Conservation (phyloP, 2,797 vertebrate species). For the Chelon auratus region DNA sequence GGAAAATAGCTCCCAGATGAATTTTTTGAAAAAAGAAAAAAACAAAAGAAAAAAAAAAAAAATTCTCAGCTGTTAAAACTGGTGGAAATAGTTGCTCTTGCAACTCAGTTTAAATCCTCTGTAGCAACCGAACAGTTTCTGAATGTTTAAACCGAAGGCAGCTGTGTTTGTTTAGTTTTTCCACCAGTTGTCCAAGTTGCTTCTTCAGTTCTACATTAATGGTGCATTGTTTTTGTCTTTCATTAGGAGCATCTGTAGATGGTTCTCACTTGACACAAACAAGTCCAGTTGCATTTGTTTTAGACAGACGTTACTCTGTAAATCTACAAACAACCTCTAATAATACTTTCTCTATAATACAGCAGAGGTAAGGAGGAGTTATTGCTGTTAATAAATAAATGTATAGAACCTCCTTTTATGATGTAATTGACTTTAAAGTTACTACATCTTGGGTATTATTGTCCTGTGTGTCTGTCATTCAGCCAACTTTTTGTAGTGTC, state of each 20-base stretch:
- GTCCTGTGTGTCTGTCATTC: not conserved
- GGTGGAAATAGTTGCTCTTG: not conserved
- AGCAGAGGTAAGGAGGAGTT: too few species aligned
- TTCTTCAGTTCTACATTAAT: too few species aligned
- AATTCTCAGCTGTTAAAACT: not conserved
- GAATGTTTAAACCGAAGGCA: too few species aligned
- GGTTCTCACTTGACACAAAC: too few species aligned
- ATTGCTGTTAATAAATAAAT: not conserved
- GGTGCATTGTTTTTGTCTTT: too few species aligned
- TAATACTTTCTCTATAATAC: not conserved
- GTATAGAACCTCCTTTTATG: not conserved
- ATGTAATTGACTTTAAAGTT: not conserved
- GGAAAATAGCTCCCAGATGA: not conserved
- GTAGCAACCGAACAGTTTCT: not conserved
- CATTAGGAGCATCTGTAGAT: too few species aligned
- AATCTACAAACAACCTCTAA: not conserved
- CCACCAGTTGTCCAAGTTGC: too few species aligned
- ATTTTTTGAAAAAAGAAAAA: too few species aligned
- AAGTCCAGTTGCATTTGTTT: too few species aligned
- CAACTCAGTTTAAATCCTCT: not conserved
- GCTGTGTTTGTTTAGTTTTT: too few species aligned
- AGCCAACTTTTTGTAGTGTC: conserved; percentile 5
- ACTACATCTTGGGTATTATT: not conserved
- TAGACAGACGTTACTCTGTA: not conserved
- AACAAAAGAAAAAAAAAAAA: too few species aligned